Base-by-base conservation (phyloP, 2,888 invertebrate genomes). In the Napeogenes sylphis region DNA sequence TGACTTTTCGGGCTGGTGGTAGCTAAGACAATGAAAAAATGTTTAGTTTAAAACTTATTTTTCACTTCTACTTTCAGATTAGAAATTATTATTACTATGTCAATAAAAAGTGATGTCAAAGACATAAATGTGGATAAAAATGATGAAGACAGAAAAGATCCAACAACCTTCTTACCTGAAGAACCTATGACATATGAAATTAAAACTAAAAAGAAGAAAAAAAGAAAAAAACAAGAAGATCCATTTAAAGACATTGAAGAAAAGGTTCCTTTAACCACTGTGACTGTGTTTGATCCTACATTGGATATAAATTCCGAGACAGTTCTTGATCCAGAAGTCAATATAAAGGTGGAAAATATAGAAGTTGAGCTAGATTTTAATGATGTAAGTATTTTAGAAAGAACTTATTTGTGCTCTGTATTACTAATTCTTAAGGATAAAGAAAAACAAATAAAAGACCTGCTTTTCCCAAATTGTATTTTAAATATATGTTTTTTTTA, bases 291-390 rank as follows among this genome's bases (percentile, higher is more conserved):
- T 59, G 66, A 71, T 45, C 68, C 71, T 14, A 42, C 46, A 5
- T n/a, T 54, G 8, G 68, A 70, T 4, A 21, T 33, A 2, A 57
- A 61, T 8, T 30, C 70, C 62, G 64, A 67, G 67, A 58, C 74
- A 56, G 64, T 72, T 6, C 71, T 89, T 51, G 88, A 89, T 59
- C 84, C 89, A 0, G 89, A 89, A 67, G 84, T 89, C 33, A 83
- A 75, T 65, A 88, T 90, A 13, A 90, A 90, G 70, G 90, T 83
- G 13, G 90, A 90, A 67, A 83, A 87, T 73, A 90, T 90, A 67
- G 88, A 90, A 70, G 88, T 90, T 2, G 85, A 86, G 60, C 73
- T 90, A 68, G 87, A 90, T 78, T 85, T 85, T 72, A 83, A 87
- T 79, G 88, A 89, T 78, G 90, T 90, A 72, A 83, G 86, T 83